Base-by-base conservation (phyloP, 2,113 vertebrate genomes). In the Diphyllodes magnificus region DNA sequence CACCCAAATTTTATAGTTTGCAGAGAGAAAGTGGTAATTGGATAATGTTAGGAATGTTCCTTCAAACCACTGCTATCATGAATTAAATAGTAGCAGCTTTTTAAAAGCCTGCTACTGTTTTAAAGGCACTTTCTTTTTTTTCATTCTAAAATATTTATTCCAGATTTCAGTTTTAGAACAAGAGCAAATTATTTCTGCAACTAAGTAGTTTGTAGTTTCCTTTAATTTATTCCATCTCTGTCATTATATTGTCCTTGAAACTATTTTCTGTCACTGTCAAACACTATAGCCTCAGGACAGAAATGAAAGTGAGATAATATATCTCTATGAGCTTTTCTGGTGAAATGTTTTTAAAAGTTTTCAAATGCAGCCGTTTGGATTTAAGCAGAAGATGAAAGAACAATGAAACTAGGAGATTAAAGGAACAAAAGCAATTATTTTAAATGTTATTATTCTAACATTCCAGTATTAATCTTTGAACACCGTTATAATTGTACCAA, bases 161-260 rank as follows among this genome's bases (percentile, higher is more conserved):
- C 31, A 70, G 23, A 39, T 40, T 90, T 61, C 13, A 60, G 85
- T 56, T 87, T 63, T 61, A 86, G 76, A 90, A 83, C 18, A 96
- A 92, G 53, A 90, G 47, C 1, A 47, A 95, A 57, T 56, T 78
- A 66, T 86, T 90, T 91, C 83, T 78, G 15, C 50, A 88, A 64
- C 64, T 93, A 82, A 83, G 86, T 76, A 92, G 18, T 81, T 95
- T 68, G 86, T 56, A 64, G 35, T 69, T 37, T 53, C 19, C n/a
- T 96, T 87, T 94, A 91, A 95, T 94, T 93, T 96, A 90, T 95
- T 96, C 69, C 11, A 40, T 91, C 25, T 79, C 79, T 80, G 75
- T 80, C 79, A 89, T 92, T 96, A 95, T 85, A 49, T 75, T 90
- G 84, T 76, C 92, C 86, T 96, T 97, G 94, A 95, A 93, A 95